Conservation (phyloP, 30 jellyfish, hydroid and myxozoan genomes). For the Aurelia sp. region DNA sequence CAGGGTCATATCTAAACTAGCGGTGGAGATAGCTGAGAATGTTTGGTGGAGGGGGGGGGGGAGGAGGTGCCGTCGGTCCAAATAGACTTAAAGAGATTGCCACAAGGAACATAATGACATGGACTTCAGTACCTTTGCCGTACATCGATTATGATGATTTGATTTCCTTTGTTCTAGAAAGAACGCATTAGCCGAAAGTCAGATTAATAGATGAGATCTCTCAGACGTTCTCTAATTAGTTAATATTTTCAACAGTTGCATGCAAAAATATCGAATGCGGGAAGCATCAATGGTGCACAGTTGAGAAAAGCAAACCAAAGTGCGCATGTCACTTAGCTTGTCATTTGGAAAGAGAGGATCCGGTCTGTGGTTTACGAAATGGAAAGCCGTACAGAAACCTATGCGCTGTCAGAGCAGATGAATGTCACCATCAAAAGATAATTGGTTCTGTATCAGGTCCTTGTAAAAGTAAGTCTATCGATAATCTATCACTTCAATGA, state of each 20-base stretch:
- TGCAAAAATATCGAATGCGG: slow-evolving; percentile 73
- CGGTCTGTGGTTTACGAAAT: slow-evolving; percentile 67
- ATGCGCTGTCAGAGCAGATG: slow-evolving; percentile 65
- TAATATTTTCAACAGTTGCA: slow-evolving; percentile 38
- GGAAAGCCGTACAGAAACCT: slow-evolving; percentile 65
- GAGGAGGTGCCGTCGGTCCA: too few species aligned
- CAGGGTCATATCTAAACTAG: too few species aligned
- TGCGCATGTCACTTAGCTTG: slow-evolving; percentile 79
- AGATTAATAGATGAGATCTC: too few species aligned
- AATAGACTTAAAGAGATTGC: too few species aligned
- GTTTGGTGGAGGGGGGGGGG: too few species aligned
- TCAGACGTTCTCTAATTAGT: background rate
- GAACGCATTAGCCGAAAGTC: background rate
- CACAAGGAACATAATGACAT: too few species aligned
- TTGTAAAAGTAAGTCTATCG: slow-evolving; percentile 21
- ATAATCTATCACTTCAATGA: background rate
- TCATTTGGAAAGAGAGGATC: slow-evolving; percentile 31
- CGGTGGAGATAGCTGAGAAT: too few species aligned
- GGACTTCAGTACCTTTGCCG: too few species aligned
- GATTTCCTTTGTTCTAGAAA: too few species aligned
- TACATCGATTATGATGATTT: too few species aligned
- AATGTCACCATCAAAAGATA: slow-evolving; percentile 63
- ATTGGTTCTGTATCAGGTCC: slow-evolving; percentile 64
- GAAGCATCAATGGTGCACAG: slow-evolving; percentile 78
- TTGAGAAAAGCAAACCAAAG: slow-evolving; percentile 37